Evolutionary conservation across 2,888 invertebrate genomes (phyloP), one percentile per base, ranked within the genome.

Genomic region (Oscheius sp.): DNA sequence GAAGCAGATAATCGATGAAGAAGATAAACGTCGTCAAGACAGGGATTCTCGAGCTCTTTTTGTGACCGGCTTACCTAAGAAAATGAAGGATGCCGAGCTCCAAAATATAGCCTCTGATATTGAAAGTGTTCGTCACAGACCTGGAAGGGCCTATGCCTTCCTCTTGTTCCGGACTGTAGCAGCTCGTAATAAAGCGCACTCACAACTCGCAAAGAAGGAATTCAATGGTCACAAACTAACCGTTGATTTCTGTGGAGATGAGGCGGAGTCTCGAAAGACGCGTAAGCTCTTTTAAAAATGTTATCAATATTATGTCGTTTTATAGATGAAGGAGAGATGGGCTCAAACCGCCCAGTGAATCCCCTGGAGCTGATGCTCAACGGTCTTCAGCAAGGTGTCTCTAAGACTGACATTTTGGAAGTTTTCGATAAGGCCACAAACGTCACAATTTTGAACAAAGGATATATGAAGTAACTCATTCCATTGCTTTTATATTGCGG

Each of bases 21-120:
- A 85, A 23, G 77, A 82, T 23, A 73, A 77, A 59, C 76, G 85
- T 64, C 76, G 83, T 21, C 72, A 79, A 12, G 82, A 84, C 3
- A 69, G 83, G 25, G 79, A 84, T 61, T 64, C 76, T 35, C 76
- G 79, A 49, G 80, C 84, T 5, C 76, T 85, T 23, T 85, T 84
- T 74, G 53, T 85, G 56, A 84, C 83, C 41, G 77, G 80, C 3
- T 81, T 84, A 68, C 77, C 81, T 23, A 76, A 80, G 59, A 74
- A 77, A 29, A 74, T 69, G 0, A 76, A 76, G 64, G 75, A 52
- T 6, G 55, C 29, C 16, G 74, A 72, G 35, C 55, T 79, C n/a
- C 63, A 73, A 46, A 55, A 41, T 1, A 68, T 79, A 6, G 70
- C 66, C 21, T 45, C 71, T 2, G 74, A 76, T 16, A 70, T 84